Evolutionary conservation across 2,888 invertebrate genomes (phyloP).

Genomic region (Gryllus longicercus): DNA sequence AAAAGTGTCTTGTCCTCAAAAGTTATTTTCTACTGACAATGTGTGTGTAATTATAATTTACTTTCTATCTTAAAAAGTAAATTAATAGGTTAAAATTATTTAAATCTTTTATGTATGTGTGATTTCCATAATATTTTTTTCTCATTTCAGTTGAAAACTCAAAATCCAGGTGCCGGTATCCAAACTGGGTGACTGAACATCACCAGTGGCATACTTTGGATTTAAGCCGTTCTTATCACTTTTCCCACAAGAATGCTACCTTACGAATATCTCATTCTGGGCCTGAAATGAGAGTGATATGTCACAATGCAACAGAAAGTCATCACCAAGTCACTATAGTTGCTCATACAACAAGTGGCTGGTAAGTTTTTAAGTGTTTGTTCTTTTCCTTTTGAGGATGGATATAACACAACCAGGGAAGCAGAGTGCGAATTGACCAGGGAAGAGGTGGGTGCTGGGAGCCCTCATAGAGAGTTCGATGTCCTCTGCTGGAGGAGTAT

Average conservation of each 20-base stretch:
- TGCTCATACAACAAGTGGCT: constrained; percentile 73
- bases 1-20: not conserved
- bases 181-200: constrained; percentile 72
- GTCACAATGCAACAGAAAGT: constrained; percentile 50
- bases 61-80: too few species aligned
- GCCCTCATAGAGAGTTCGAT: too few species aligned
- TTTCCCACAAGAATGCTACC: constrained; percentile 70
- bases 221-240: constrained; percentile 67
- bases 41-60: not conserved
- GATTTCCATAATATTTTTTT: not conserved
- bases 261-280: constrained; percentile 50
- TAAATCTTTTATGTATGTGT: too few species aligned
- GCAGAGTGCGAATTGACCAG: too few species aligned
- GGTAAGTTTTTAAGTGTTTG: constrained; percentile 52
- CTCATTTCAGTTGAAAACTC: constrained; percentile 63
- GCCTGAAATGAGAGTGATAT: constrained; percentile 51
- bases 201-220: constrained; percentile 78
- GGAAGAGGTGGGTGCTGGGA: too few species aligned
- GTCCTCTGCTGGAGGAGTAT: too few species aligned
- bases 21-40: not conserved
- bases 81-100: too few species aligned
- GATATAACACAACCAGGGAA: too few species aligned
- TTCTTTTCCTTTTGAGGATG: too few species aligned
- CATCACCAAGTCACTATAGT: constrained; percentile 51
- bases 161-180: constrained; percentile 73